Conservation (phyloP, 2,888 invertebrate genomes). For the Drosophila cognata region DNA sequence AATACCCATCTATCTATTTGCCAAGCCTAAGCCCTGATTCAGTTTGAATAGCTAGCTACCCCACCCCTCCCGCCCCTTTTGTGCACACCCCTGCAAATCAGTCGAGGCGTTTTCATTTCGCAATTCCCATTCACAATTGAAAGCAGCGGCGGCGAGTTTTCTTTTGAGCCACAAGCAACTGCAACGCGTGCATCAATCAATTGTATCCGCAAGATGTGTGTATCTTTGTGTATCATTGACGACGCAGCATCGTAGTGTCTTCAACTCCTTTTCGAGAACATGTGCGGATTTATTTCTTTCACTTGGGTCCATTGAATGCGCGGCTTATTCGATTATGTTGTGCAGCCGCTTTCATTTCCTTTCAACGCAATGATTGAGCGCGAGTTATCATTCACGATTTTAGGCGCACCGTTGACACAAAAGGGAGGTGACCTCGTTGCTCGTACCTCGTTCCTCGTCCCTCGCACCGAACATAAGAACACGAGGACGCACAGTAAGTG, state of each 20-base stretch:
- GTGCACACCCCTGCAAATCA: constrained; percentile 8
- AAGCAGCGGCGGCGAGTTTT: constrained; percentile 32
- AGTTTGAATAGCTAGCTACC: constrained; percentile 35
- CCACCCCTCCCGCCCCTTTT: not conserved
- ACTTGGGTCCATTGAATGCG: constrained; percentile 69
- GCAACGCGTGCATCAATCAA: constrained; percentile 69
- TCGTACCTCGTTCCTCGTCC: not conserved
- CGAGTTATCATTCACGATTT: constrained; percentile 76
- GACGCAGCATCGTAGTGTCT: constrained; percentile 48
- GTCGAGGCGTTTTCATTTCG: constrained; percentile 45
- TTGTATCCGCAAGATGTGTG: constrained; percentile 46
- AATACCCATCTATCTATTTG: constrained; percentile 45
- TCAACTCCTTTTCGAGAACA: constrained; percentile 67
- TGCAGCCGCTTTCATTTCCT: constrained; percentile 73
- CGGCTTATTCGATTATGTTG: constrained; percentile 79
- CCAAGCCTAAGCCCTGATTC: constrained; percentile 70
- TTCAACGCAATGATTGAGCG: constrained; percentile 74
- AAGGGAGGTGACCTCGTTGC: constrained; percentile 41
- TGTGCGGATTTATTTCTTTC: constrained; percentile 78
- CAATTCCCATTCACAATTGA: constrained; percentile 46
- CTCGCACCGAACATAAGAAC: not conserved
- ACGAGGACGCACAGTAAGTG: constrained; percentile 40
- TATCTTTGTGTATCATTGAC: constrained; percentile 47
- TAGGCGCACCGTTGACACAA: constrained; percentile 64
- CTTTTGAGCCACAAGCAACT: constrained; percentile 61